Base-by-base conservation (phyloP, 2,888 invertebrate genomes). In the Masnerella sp. region DNA sequence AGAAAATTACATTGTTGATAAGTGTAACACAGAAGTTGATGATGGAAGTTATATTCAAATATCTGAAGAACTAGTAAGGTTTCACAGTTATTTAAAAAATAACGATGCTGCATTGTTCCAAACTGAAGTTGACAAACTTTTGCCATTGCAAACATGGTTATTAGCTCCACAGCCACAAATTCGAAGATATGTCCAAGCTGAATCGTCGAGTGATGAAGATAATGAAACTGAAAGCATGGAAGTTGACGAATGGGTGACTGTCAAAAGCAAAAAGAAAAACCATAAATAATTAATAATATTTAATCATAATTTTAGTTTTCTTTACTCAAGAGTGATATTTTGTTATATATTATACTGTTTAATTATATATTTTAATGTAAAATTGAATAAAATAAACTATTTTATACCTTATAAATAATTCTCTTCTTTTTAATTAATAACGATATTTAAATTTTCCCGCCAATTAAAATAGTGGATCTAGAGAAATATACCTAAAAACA, bases 21-120 rank as follows among this genome's bases (percentile, higher is more conserved):
- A 79, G 42, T 86, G 87, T 32, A 80, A 80, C 18, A 84, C 84
- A 2, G 80, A 82, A 73, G 62, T 87, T 5, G 77, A 85, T 65
- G 87, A 87, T 47, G 74, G 81, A 8, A 87, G 87, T 76, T 77
- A 81, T 8, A 54, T 32, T 1, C 76, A 86, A 80, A 81, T 87
- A 34, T 86, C 87, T 8, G 79, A 79, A 22, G 84, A 84, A 65
- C 74, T 87, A 38, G 14, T 83, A 3, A 76, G 80, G 40, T 86
- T 87, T 74, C 70, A 83, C 76, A 77, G 64, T 28, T 84, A 82
- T 25, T 80, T 81, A 28, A 9, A 20, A 5, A 68, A 74, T n/a
- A 81, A 81, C 17, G 78, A 82, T 28, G 78, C 79, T 38, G 47
- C 30, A 2, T 14, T 40, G 2, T 81, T 82, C 1, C 14, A 56